Evolutionary conservation across 2,797 vertebrate genomes (phyloP).

Genomic region (Enteromius viviparus): DNA sequence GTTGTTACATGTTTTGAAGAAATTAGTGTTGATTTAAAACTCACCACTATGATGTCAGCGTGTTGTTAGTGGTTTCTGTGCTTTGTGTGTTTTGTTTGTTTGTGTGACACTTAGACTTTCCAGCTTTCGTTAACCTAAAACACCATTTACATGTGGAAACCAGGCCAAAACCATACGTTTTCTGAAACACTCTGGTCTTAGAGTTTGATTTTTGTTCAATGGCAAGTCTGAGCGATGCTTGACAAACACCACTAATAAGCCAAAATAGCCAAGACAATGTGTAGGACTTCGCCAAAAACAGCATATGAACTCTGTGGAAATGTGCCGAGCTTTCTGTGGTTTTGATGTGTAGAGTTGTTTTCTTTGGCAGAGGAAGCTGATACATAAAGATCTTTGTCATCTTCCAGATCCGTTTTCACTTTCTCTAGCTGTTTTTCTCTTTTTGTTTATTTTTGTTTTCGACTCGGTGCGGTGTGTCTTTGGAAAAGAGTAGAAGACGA

Average conservation of each 20-base stretch:
- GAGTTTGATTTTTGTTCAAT: background rate
- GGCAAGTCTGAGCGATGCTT: background rate
- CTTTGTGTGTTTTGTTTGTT: background rate
- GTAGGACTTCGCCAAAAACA: background rate
- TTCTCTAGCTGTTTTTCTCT: background rate
- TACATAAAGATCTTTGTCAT: background rate
- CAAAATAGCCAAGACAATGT: background rate
- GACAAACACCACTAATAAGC: slow-evolving; percentile 1
- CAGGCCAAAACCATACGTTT: background rate
- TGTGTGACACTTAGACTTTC: background rate
- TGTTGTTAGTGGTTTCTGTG: background rate
- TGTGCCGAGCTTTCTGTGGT: background rate
- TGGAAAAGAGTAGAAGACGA: slow-evolving; percentile 1
- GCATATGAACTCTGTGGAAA: slow-evolving; percentile 12
- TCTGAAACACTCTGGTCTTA: background rate
- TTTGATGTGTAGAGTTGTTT: background rate
- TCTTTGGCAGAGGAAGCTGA: background rate
- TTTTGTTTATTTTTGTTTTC: background rate
- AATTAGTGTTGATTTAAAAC: background rate
- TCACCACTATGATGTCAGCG: background rate
- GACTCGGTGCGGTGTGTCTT: background rate
- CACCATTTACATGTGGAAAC: background rate
- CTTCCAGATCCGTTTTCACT: background rate
- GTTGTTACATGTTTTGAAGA: background rate
- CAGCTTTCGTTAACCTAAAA: background rate